phyloP scores from a whole-genome alignment of 2,797 vertebrate species.

The Denticeps clupeoides region DNA sequence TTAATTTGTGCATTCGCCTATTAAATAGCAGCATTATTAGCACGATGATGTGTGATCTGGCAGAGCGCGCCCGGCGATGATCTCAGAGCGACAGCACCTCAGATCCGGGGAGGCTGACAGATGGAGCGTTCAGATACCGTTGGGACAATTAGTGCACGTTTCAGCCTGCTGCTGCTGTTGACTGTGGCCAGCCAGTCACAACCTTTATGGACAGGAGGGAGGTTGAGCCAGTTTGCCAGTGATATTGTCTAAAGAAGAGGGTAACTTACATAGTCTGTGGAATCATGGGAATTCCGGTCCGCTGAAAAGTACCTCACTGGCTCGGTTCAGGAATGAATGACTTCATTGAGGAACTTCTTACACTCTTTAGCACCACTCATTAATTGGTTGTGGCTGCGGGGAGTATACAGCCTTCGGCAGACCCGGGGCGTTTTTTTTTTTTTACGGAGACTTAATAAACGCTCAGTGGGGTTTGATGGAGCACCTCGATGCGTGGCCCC shows the following conservation, averaged over 20 bases:
- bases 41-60: too few species aligned
- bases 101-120: constrained; percentile 34
- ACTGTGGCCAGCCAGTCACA: constrained; percentile 27
- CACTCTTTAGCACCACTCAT: constrained; percentile 20
- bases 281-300: too few species aligned
- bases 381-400: constrained; percentile 5
- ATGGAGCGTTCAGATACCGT: constrained; percentile 34
- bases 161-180: constrained; percentile 29
- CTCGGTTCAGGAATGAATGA: constrained; percentile 25
- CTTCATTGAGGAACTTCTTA: constrained; percentile 24
- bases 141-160: constrained; percentile 38
- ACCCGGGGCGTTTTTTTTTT: constrained; percentile 21
- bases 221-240: too few species aligned
- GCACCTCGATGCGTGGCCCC: constrained; percentile 13
- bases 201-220: constrained; percentile 22
- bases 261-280: too few species aligned
- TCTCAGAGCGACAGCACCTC: too few species aligned
- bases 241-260: too few species aligned
- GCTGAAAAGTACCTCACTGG: too few species aligned
- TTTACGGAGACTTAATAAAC: constrained; percentile 27
- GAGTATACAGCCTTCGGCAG: constrained; percentile 12
- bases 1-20: too few species aligned
- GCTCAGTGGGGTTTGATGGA: background rate
- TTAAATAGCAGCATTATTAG: too few species aligned
- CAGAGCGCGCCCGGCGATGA: too few species aligned